Evolutionary conservation across 2,113 vertebrate genomes (phyloP).

Genomic region (Oophaga pumilio): DNA sequence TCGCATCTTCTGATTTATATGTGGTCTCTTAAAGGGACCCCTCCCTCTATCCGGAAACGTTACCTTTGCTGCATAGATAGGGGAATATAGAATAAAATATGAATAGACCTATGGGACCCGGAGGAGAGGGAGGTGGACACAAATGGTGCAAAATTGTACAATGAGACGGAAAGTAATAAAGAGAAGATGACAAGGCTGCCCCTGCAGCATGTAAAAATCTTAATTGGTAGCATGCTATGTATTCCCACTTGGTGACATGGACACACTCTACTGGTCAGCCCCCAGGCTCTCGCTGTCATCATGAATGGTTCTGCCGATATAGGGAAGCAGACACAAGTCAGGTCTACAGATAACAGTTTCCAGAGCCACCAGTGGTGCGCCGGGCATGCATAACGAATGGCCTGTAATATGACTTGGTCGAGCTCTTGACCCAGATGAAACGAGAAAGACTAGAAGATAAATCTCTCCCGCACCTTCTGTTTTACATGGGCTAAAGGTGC

Average conservation of each 20-base stretch:
- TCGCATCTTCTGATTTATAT: conserved; percentile 39
- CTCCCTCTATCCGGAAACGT: conserved; percentile 39
- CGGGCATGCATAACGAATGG: conserved; percentile 41
- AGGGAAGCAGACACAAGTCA: conserved; percentile 36
- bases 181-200: conserved; percentile 47
- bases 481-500: conserved; percentile 34
- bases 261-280: conserved; percentile 58
- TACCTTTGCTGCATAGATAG: conserved; percentile 27
- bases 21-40: conserved; percentile 23
- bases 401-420: conserved; percentile 25
- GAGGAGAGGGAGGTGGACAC: not conserved
- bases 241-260: conserved; percentile 52
- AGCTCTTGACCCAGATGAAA: conserved; percentile 43
- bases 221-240: conserved; percentile 57
- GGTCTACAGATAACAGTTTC: conserved; percentile 25
- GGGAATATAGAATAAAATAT: conserved; percentile 9
- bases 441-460: conserved; percentile 37
- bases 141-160: conserved; percentile 43
- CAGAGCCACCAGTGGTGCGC: not conserved
- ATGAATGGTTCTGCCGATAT: conserved; percentile 35
- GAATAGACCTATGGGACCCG: conserved; percentile 49
- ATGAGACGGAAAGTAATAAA: conserved; percentile 50
- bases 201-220: conserved; percentile 57
- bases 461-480: conserved; percentile 27
- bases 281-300: conserved; percentile 48